Evolutionary conservation across 2,888 invertebrate genomes (phyloP), one percentile per base, ranked within the genome.

Genomic region (Nymphalis c-album): DNA sequence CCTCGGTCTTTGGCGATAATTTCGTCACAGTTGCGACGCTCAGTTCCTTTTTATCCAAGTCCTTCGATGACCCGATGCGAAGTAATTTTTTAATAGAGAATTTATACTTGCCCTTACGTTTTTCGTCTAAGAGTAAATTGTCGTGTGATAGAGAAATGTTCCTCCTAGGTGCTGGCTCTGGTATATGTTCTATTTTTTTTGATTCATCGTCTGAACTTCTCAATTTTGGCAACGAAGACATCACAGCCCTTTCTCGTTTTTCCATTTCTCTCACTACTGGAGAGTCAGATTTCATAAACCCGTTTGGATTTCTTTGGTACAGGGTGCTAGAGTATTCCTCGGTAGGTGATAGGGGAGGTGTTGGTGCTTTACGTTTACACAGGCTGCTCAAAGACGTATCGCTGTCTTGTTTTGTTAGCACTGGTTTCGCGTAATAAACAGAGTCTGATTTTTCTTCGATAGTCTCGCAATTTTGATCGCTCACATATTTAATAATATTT

Each of bases 51-150:
- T 95, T 95, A 67, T 94, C 93, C 45, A 95, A 90, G 76, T 96
- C 96, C 80, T 95, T 96, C 66, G 94, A 94, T 4, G 94, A 94
- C 26, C 96, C 96, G 91, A 97, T 96, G 67, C 97, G 93, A 40
- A 97, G 87, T 73, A 97, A 94, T 81, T 97, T 97, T 80, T 96
- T 96, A 58, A 97, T 93, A 0, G 97, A 97, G 81, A 97, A 97
- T 76, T 96, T 94, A 2, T 94, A 91, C 77, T 94, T 93, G 13
- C 94, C 94, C 80, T 96, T 95, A 61, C 96, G 94, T 83, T 96
- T 95, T 16, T 93, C 91, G 69, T 92, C 93, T 66, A 92, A 77
- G 0, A 93, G 83, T 67, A 96, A 85, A 80, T 95, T 96, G 77
- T 96, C 96, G 71, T 95, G 96, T 0, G 96, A 96, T 69, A 96